These are phyloP conservation scores for Lepidurus couesii DNA, from an alignment of 1,140 invertebrate genomes.

Conservation along the genomic window DNA sequence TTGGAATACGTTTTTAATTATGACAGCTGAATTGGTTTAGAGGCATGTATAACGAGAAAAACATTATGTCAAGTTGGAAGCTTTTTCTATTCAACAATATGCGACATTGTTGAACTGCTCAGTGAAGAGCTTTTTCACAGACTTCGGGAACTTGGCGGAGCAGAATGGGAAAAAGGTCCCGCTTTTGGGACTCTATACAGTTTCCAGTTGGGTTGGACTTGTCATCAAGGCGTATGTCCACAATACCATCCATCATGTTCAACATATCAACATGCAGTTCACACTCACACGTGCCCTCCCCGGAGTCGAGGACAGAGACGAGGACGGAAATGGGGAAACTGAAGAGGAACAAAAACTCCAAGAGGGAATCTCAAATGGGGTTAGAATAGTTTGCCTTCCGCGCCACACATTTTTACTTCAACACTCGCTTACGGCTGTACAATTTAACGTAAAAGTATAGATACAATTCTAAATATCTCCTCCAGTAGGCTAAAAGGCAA, in stretches of 20 bases:
- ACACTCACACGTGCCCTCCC: conserved; percentile 13
- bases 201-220: conserved; percentile 1
- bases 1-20: too few relatives aligned
- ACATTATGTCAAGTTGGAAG: too few relatives aligned
- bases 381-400: too few relatives aligned
- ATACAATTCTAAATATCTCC: too few relatives aligned
- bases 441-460: too few relatives aligned
- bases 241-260: conserved; percentile 18
- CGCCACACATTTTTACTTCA: too few relatives aligned
- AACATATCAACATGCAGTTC: conserved; percentile 22
- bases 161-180: neutral
- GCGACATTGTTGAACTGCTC: too few relatives aligned
- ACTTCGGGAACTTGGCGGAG: neutral
- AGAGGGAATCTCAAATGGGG: neutral
- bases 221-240: conserved; percentile 21
- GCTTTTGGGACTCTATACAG: neutral
- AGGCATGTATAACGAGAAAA: too few relatives aligned
- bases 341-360: neutral
- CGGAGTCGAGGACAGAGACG: neutral
- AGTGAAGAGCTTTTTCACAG: neutral
- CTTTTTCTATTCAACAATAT: too few relatives aligned
- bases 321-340: conserved; percentile 5
- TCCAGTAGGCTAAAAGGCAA: too few relatives aligned
- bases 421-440: too few relatives aligned
- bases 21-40: too few relatives aligned